phyloP scores from a whole-genome alignment of 35 echinoderm and acorn worm species.

The Acanthaster planci region DNA sequence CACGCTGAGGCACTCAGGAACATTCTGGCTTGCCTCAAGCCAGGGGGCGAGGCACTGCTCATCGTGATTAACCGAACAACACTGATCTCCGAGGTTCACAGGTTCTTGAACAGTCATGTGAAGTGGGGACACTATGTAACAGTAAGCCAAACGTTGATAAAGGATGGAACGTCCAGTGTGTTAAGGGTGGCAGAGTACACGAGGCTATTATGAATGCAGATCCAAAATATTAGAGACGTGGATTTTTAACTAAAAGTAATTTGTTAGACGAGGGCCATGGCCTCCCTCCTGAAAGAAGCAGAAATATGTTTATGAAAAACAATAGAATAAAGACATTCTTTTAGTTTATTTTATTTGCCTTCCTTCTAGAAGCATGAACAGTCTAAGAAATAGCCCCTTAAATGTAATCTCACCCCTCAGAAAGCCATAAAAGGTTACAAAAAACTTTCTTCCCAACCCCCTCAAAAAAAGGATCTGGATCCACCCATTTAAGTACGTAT shows the following conservation, averaged over 20 bases:
- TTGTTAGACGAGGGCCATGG: neutral
- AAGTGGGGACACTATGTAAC: neutral
- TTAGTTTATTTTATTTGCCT: neutral
- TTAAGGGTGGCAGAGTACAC: neutral
- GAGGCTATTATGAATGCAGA: neutral
- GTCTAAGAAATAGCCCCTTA: too few relatives aligned
- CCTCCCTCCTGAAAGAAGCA: neutral
- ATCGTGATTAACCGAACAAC: neutral
- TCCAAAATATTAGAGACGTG: neutral
- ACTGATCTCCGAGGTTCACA: neutral
- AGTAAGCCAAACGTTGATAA: neutral
- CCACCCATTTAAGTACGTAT: neutral
- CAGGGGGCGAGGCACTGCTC: neutral
- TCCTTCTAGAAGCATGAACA: neutral
- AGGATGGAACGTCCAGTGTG: neutral
- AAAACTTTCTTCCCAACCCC: too few relatives aligned
- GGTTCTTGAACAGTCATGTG: neutral
- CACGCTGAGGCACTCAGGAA: neutral
- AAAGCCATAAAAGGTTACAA: too few relatives aligned
- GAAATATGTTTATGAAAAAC: neutral
- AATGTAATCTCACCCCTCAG: too few relatives aligned
- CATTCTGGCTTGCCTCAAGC: conserved; percentile 4
- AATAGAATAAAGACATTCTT: neutral
- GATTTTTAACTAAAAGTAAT: neutral
- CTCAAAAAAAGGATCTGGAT: neutral